These are phyloP conservation scores for Pogona vitticeps DNA, from an alignment of 2,113 vertebrate species.

Conservation along the genomic window DNA sequence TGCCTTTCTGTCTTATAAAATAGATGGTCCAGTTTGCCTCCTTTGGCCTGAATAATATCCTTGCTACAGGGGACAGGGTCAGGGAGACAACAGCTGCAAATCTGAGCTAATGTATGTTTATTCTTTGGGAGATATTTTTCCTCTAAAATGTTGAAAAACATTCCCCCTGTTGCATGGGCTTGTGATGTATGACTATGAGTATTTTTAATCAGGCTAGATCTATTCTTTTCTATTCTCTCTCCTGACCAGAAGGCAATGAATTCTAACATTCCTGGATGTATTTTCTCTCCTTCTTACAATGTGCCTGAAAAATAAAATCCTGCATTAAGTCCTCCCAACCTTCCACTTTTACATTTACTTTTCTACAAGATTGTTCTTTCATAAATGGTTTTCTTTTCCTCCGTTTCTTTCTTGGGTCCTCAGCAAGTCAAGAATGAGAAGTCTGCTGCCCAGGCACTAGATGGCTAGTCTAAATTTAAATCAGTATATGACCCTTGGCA, in stretches of 20 bases:
- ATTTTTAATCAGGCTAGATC: conserved; percentile 36
- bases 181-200: background rate
- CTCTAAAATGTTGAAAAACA: conserved; percentile 44
- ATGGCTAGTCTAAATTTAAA: background rate
- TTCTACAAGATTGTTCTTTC: background rate
- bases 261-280: conserved; percentile 20
- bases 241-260: background rate
- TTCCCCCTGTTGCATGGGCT: conserved; percentile 26
- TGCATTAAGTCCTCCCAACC: background rate
- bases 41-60: conserved; percentile 18
- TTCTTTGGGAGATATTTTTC: conserved; percentile 21
- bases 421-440: background rate
- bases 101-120: conserved; percentile 49
- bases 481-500: no score
- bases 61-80: conserved; percentile 21
- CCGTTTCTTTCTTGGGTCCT: background rate
- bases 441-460: background rate
- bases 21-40: conserved; percentile 23
- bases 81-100: background rate
- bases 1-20: conserved; percentile 24
- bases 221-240: conserved; percentile 41
- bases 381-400: background rate
- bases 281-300: conserved; percentile 13
- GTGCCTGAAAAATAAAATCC: conserved; percentile 5
- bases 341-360: background rate